Base-by-base conservation (phyloP, 1,140 invertebrate genomes). In the Drosophila bocqueti region DNA sequence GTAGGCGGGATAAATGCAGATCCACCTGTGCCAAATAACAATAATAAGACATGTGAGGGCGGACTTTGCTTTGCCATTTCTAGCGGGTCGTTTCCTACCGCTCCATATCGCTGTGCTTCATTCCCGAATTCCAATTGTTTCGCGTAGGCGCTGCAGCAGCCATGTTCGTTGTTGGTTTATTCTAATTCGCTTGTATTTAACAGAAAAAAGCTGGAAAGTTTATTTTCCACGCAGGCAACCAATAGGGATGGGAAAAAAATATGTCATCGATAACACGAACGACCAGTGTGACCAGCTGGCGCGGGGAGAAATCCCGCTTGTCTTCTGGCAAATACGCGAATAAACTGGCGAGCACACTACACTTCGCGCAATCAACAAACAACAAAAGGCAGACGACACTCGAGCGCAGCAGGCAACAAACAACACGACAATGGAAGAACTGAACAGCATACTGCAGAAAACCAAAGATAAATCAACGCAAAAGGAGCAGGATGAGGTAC, bases 1-100 rank as follows among this genome's bases (percentile, higher is more conserved):
- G 83, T 99, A 99, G 1, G 97, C 96, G 45, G 99, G 99, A 94
- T 99, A 99, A 63, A 99, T 97, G 84, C 97, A 98, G 62, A 99
- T 95, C 98, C 98, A 99, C 86, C 98, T 98, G 91, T 16, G 93
- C 9, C 24, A 60, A 34, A 43, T 54, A 81, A 73, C 34, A 71
- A 57, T 91, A 86, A 80, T 66, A 38, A 13, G 61, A 54, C 64
- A 75, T 59, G 59, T 76, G 73, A 61, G 11, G 9, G 10, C 21
- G 31, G 40, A 60, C 68, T 52, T 79, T 83, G 46, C 49, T 71
- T 76, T 72, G 24, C n/a, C 74, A 34, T n/a, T 29, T 36, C n/a
- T 65, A 40, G 15, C 24, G 50, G 10, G 26, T 21, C 11, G 21
- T n/a, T 18, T 18, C 13, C 69, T 93, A 94, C 94, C 94, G 89